Base-by-base conservation (phyloP, 2,888 invertebrate species). In the Flexamia atlantica region DNA sequence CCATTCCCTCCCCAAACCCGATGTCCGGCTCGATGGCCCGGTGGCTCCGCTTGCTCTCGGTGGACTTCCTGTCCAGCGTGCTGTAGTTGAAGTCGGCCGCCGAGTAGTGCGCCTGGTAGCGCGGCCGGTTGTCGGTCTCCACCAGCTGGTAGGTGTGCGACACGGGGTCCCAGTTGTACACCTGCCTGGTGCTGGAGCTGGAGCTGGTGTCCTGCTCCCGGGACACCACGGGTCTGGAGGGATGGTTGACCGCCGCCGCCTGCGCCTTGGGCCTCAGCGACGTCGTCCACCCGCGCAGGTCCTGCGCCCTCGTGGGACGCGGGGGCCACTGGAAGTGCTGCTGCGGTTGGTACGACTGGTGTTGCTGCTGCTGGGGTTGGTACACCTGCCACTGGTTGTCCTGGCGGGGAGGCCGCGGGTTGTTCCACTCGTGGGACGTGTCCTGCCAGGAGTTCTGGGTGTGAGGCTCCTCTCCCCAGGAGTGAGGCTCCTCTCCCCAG, bases 1-100 rank as follows among this genome's bases (percentile, higher is more conserved):
- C 87, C 85, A 86, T 83, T 0, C 87, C 87, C 42, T 86, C 84
- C n/a, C 85, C 86, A 36, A 83, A 87, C 0, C 87, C 86, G 17
- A 87, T 85, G 80, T 87, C 87, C 9, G 85, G 85, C 14, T 83
- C 83, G 28, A 42, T n/a, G 25, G 83, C 68, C 60, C 76, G 1
- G 70, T 83, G 53, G 46, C 76, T 42, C 50, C 79, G 17, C 42
- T 36, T 20, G 57, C 17, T 57, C 74, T 74, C 68, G 10, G 74
- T 60, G 17, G 57, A 25, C 42, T 60, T 50, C 50, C 76, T 40
- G 40, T 79, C 81, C 17, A 46, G 32, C 64, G 28, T 23, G 25
- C 50, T 68, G n/a, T 70, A 76, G n/a, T n/a, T 17, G 57, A 74
- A 74, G 76, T 53, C 82, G 36, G 50, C 30, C 10, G 83, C 83